Evolutionary conservation across 2,113 vertebrate genomes (phyloP).

Genomic region (human (Homo sapiens)): DNA sequence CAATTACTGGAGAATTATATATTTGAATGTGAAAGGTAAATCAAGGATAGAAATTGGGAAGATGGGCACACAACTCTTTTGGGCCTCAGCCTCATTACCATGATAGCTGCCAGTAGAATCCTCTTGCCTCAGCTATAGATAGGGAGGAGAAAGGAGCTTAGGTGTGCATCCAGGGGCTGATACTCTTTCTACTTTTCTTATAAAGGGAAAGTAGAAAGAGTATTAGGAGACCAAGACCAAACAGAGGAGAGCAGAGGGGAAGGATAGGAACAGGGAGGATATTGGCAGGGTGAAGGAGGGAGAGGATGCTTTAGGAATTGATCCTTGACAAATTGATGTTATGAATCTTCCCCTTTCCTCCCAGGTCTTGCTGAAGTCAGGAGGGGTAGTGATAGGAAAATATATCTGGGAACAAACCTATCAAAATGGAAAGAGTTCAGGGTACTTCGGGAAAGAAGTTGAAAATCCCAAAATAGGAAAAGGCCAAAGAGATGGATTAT

Average conservation of each 20-base stretch:
- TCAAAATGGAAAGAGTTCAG: background rate
- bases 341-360: background rate
- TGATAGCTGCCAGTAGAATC: background rate
- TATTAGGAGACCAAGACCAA: background rate
- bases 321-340: background rate
- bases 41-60: background rate
- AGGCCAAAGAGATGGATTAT: background rate
- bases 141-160: background rate
- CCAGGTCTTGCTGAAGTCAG: background rate
- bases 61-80: background rate
- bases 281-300: background rate
- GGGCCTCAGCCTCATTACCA: background rate
- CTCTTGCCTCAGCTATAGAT: background rate
- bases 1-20: background rate
- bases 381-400: background rate
- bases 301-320: background rate
- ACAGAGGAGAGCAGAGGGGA: background rate
- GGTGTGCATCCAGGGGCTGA: background rate
- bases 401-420: background rate
- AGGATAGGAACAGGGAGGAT: background rate
- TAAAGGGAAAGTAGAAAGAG: background rate
- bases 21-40: background rate
- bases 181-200: background rate
- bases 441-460: background rate
- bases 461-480: background rate